These are phyloP conservation scores for Pungitius pungitius DNA, from an alignment of 2,113 vertebrate genomes.

Conservation along the genomic window DNA sequence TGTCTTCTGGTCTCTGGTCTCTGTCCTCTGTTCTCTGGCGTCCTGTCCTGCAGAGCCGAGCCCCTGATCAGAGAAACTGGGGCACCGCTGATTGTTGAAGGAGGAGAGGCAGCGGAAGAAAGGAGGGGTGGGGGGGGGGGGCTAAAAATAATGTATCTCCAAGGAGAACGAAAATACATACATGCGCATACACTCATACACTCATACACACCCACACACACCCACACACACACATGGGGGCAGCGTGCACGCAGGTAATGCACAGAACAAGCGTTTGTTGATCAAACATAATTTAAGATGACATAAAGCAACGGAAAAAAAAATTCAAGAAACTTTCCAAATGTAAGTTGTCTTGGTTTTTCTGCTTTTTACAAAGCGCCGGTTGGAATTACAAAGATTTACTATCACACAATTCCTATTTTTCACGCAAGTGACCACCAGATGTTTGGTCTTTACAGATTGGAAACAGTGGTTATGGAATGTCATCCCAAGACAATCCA, in stretches of 20 bases:
- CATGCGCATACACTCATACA: conserved; percentile 47
- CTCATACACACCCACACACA: conserved; percentile 21
- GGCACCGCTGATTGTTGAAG: conserved; percentile 77
- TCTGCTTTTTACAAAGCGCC: not conserved
- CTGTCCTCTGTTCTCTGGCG: conserved; percentile 16
- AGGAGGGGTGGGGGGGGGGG: conserved; percentile 62
- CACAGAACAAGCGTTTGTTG: conserved; percentile 1
- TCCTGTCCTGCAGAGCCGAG: conserved; percentile 60
- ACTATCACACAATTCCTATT: not conserved
- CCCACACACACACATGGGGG: conserved; percentile 6
- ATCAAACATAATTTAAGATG: conserved; percentile 17
- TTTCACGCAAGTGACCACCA: conserved; percentile 27
- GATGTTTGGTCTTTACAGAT: not conserved
- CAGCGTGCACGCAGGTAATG: conserved; percentile 22
- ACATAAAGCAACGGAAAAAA: not conserved
- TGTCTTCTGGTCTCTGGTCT: not conserved
- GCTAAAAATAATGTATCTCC: conserved; percentile 84
- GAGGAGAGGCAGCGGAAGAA: conserved; percentile 69
- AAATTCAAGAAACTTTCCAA: not conserved
- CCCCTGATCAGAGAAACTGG: conserved; percentile 78
- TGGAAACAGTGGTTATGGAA: conserved; percentile 20
- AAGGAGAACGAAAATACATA: conserved; percentile 82
- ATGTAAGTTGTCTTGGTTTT: not conserved
- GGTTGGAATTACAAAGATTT: conserved; percentile 28
- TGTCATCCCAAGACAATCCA: conserved; percentile 26